Evolutionary conservation across 2,888 invertebrate genomes (phyloP).

Genomic region (Coremacera marginata): DNA sequence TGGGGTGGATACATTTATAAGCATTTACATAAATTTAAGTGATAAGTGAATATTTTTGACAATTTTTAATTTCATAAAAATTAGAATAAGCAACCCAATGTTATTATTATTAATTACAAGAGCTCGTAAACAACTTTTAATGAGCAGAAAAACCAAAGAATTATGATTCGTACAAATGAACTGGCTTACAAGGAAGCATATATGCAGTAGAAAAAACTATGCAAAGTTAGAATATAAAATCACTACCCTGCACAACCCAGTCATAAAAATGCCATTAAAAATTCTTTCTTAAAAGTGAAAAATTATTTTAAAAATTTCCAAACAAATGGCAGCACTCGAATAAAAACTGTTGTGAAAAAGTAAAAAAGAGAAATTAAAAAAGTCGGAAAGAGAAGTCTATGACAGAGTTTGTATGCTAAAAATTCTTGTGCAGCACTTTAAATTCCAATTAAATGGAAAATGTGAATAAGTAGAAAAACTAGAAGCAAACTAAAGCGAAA

Average conservation of each 20-base stretch:
- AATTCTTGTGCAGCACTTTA: conserved; percentile 53
- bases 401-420: not conserved
- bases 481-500: not conserved
- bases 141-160: no score
- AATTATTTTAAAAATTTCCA: conserved; percentile 16
- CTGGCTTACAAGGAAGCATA: conserved; percentile 7
- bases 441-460: conserved; percentile 67
- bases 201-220: not conserved
- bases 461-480: conserved; percentile 61
- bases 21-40: no score
- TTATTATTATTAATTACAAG: no score
- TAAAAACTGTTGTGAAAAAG: not conserved
- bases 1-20: no score
- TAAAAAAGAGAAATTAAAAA: not conserved
- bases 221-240: conserved; percentile 27
- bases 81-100: no score
- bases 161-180: not conserved
- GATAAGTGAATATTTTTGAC: no score
- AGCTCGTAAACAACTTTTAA: no score
- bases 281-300: conserved; percentile 26
- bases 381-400: not conserved
- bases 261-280: conserved; percentile 29
- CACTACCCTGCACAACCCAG: not conserved
- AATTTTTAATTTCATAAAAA: no score
- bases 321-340: not conserved